Percentiles rank a stretch among this genome's conserved stretches.
Evolutionary conservation across 2,113 vertebrate genomes (phyloP).

Genomic region (Litocranius walleri): DNA sequence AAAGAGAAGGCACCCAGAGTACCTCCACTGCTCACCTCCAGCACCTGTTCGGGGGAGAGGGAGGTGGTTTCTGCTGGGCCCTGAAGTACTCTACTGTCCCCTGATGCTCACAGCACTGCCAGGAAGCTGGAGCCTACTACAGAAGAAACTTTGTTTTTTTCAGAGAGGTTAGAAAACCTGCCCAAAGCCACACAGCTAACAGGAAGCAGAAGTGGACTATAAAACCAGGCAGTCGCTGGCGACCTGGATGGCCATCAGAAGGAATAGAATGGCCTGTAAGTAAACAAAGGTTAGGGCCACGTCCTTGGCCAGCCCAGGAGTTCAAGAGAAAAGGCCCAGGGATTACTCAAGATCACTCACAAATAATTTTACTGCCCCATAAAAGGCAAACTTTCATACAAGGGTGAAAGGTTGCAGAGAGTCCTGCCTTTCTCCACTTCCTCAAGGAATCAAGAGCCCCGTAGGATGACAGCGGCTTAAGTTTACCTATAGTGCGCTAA

Average conservation of each 20-base stretch:
- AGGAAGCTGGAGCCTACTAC: not conserved
- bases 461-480: not conserved
- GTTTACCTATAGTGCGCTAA: too few species aligned
- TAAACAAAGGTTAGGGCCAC: not conserved
- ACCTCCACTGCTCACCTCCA: not conserved
- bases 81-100: not conserved
- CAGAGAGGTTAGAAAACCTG: not conserved
- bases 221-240: not conserved
- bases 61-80: not conserved
- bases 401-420: not conserved
- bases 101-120: not conserved
- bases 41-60: not conserved
- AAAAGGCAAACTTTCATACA: not conserved
- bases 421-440: not conserved
- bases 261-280: not conserved
- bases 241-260: not conserved
- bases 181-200: not conserved
- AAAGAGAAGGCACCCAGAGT: not conserved
- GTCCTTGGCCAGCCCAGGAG: not conserved
- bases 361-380: not conserved
- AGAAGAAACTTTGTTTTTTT: not conserved
- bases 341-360: not conserved
- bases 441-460: not conserved
- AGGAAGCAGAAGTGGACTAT: not conserved
- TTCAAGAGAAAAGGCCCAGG: not conserved